Conservation (phyloP, 2,113 vertebrate genomes). For the Trinectes maculatus region DNA sequence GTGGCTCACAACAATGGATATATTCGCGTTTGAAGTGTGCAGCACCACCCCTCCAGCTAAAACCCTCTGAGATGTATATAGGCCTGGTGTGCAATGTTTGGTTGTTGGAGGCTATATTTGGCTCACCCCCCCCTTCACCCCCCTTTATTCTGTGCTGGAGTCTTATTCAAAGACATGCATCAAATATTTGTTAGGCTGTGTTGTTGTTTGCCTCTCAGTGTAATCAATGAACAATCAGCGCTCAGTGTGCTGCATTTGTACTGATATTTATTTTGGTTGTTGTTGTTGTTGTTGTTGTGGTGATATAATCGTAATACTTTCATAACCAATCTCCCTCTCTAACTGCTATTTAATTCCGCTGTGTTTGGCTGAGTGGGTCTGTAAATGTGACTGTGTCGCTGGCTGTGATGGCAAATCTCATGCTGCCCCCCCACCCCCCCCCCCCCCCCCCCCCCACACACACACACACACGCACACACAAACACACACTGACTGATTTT, state of each 20-base stretch:
- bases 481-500: too few species aligned
- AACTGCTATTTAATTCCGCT: constrained; percentile 15
- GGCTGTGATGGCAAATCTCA: constrained; percentile 50
- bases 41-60: constrained; percentile 80
- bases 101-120: constrained; percentile 73
- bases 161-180: constrained; percentile 73
- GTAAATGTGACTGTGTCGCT: constrained; percentile 42
- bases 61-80: constrained; percentile 78
- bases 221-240: constrained; percentile 71
- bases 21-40: constrained; percentile 79
- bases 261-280: constrained; percentile 1
- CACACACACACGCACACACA: too few species aligned
- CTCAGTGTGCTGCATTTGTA: constrained; percentile 41
- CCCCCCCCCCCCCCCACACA: too few species aligned
- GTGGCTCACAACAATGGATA: constrained; percentile 89
- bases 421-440: constrained; percentile 56
- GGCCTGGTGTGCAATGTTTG: constrained; percentile 72
- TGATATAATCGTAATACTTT: constrained; percentile 30
- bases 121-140: constrained; percentile 30
- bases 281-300: neutral
- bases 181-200: constrained; percentile 71
- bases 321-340: constrained; percentile 35
- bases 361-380: constrained; percentile 43
- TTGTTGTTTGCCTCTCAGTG: constrained; percentile 70
- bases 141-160: constrained; percentile 53